Evolutionary conservation across 2,113 vertebrate genomes (phyloP).

Genomic region (Tauraco erythrolophus): DNA sequence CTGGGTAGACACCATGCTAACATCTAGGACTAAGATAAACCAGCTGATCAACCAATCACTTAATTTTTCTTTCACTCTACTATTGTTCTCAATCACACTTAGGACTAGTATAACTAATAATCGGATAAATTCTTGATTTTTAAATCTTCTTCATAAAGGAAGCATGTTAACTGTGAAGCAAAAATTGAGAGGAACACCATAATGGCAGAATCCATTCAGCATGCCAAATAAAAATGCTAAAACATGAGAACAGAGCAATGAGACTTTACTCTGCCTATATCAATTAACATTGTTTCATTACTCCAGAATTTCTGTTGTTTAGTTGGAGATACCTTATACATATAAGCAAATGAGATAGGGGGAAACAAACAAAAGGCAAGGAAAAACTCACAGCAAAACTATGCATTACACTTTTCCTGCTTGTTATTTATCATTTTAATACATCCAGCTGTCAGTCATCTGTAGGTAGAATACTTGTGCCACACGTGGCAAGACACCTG

Average conservation of each 20-base stretch:
- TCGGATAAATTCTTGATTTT: neutral
- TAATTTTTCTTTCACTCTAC: neutral
- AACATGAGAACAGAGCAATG: neutral
- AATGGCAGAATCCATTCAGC: neutral
- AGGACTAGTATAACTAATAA: neutral
- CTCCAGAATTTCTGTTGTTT: neutral
- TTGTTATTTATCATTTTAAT: neutral
- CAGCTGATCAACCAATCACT: neutral
- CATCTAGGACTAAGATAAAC: neutral
- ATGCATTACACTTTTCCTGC: neutral
- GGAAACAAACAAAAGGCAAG: accelerated
- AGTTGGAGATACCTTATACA: neutral
- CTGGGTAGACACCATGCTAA: neutral
- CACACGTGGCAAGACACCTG: neutral
- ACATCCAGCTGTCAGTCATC: neutral
- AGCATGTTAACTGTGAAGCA: neutral
- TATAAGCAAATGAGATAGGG: neutral
- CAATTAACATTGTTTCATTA: neutral
- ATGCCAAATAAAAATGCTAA: neutral
- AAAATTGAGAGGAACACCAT: neutral
- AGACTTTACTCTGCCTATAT: neutral
- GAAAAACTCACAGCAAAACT: neutral
- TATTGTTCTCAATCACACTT: neutral
- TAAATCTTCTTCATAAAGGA: neutral
- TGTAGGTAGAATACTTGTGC: neutral